A percentile compares a stretch with the other conserved stretches of the same genome.
Conservation (phyloP, 2,113 vertebrate species). For the Pygoscelis antarcticus region DNA sequence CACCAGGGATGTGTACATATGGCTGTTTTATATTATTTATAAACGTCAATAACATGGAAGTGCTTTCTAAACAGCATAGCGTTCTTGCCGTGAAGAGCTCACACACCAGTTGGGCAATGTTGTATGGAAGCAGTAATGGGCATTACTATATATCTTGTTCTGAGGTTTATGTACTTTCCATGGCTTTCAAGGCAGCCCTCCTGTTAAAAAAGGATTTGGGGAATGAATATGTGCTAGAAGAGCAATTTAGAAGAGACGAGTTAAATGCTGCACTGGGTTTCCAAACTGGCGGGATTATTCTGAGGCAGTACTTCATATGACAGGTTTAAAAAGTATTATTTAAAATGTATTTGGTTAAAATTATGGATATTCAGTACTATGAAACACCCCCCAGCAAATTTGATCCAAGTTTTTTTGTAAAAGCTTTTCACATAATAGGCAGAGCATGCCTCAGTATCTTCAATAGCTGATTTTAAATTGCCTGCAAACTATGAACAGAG, state of each 20-base stretch:
- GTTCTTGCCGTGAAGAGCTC: neutral
- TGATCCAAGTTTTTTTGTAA: neutral
- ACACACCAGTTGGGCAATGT: neutral
- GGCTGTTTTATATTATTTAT: neutral
- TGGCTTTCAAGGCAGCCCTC: neutral
- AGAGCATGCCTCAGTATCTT: neutral
- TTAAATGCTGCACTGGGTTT: neutral
- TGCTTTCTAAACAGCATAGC: neutral
- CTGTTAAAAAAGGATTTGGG: neutral
- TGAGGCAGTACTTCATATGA: neutral
- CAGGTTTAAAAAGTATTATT: neutral
- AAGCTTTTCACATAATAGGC: neutral
- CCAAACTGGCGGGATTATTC: neutral
- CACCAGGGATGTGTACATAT: neutral
- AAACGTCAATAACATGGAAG: neutral
- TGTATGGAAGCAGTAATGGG: neutral
- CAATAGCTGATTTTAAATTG: conserved; percentile 8
- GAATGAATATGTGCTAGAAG: neutral
- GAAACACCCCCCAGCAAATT: neutral
- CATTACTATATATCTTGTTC: neutral
- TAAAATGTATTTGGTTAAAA: neutral
- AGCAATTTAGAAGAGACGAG: neutral
- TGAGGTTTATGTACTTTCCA: neutral
- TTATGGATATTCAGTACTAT: neutral
- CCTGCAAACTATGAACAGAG: conserved; percentile 25